phyloP scores from a whole-genome alignment of 2,888 invertebrate genomes.

The Drosophila demipolita region DNA sequence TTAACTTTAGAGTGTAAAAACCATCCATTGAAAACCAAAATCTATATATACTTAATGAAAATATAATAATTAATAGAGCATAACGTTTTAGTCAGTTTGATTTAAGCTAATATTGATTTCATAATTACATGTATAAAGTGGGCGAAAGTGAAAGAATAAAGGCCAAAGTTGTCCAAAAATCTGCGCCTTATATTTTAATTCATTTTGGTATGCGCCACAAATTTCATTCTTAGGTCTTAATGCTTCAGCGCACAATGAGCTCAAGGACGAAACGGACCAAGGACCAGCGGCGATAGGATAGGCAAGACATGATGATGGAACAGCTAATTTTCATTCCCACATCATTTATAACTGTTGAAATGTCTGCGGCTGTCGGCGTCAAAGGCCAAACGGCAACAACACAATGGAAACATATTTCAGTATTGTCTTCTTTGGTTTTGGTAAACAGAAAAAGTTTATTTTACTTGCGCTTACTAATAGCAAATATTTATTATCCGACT shows the following conservation, averaged over 20 bases:
- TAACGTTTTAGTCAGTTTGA: conserved; percentile 73
- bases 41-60: conserved; percentile 38
- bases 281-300: conserved; percentile 3
- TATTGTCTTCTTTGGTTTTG: conserved; percentile 15
- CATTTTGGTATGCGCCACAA: conserved; percentile 56
- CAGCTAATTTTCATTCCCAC: conserved; percentile 37
- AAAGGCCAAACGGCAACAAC: conserved; percentile 55
- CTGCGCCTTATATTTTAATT: conserved; percentile 45
- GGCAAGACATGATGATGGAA: conserved; percentile 13
- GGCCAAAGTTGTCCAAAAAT: conserved; percentile 36
- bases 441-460: conserved; percentile 37
- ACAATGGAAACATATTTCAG: conserved; percentile 53
- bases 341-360: conserved; percentile 58
- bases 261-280: conserved; percentile 53
- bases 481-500: conserved; percentile 26
- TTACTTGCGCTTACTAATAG: conserved; percentile 32
- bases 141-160: conserved; percentile 49
- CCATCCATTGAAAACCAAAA: conserved; percentile 63
- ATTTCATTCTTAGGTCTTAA: conserved; percentile 37
- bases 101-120: conserved; percentile 74
- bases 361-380: conserved; percentile 57
- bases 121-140: conserved; percentile 59
- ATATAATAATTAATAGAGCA: conserved; percentile 73
- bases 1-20: conserved; percentile 35
- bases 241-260: conserved; percentile 57